Evolutionary conservation across 37 sponge, comb jelly and placozoan species (phyloP), one percentile per base, ranked within the genome.

Genomic region (Geodia barretti): DNA sequence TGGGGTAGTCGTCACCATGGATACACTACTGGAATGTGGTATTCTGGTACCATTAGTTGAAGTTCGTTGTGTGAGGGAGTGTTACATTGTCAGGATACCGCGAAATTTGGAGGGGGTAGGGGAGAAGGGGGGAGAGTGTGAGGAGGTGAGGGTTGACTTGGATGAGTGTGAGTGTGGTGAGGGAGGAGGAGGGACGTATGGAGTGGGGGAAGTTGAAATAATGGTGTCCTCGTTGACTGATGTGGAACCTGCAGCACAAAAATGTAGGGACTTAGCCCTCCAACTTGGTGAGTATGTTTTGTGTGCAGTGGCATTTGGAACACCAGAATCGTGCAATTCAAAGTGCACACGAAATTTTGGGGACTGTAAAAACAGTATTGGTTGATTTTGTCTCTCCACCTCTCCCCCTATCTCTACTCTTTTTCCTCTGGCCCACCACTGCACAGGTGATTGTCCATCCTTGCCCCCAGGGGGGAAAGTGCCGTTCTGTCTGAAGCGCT

Each of bases 391-490:
- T n/a, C n/a, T n/a, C n/a, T n/a, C n/a, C n/a, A n/a, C n/a, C n/a
- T n/a, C n/a, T n/a, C n/a, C n/a, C n/a, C n/a, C n/a, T 20, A 19
- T 58, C 60, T 58, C 17, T 11, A 19, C 11, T 58, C 11, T 19
- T 11, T 20, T 20, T 58, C 60, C 60, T 19, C 60, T 62, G 3
- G 64, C 8, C 24, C 26, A 28, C 3, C 26, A 62, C 26, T 62
- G 64, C 9, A 5, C 26, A 3, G 64, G 26, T 62, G 34, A 5
- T 60, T n/a, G n/a, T n/a, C n/a, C n/a, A n/a, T n/a, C n/a, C n/a
- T n/a, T n/a, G n/a, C 61, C 61, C 21, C 61, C 75, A 60, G 61
- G 61, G 21, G 61, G 61, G 9, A 75, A 75, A 21, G 35, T 75
- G 19, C 32, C 61, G 26, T 60, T 20, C 32, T 60, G 31, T 33